A percentile compares a stretch with the other conserved stretches of the same genome.
phyloP scores from a whole-genome alignment of 2,888 invertebrate genomes.

The Drosophila cracens region DNA sequence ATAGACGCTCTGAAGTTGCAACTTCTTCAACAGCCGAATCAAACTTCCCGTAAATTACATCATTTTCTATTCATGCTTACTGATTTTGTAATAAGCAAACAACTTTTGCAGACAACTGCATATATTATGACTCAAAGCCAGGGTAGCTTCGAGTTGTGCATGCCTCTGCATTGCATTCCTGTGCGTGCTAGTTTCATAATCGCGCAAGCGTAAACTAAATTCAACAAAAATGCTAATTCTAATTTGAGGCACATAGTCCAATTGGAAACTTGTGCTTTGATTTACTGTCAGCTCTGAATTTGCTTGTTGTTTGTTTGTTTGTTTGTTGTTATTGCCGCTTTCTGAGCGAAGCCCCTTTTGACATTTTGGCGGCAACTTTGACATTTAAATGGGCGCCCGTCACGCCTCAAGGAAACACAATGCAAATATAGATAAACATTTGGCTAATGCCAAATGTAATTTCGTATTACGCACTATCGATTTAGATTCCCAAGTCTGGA shows the following conservation, averaged over 20 bases:
- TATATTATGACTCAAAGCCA: background rate
- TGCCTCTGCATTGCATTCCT: background rate
- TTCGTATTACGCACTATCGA: slow-evolving; percentile 36
- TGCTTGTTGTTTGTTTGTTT: slow-evolving; percentile 2
- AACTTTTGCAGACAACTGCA: background rate
- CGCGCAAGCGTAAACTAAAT: slow-evolving; percentile 45
- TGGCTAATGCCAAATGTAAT: slow-evolving; percentile 34
- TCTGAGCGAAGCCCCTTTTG: slow-evolving; percentile 26
- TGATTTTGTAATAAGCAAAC: too few species aligned
- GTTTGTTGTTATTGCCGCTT: slow-evolving; percentile 8
- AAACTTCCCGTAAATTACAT: fast-evolving
- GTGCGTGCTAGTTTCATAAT: slow-evolving; percentile 22
- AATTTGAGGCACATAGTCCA: slow-evolving; percentile 37
- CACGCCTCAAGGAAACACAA: slow-evolving; percentile 33
- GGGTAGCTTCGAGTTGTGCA: slow-evolving; percentile 26
- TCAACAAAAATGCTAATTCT: slow-evolving; percentile 38
- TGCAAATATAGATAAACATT: slow-evolving; percentile 31
- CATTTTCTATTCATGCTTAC: too few species aligned
- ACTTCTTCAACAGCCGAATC: too few species aligned
- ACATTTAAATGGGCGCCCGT: slow-evolving; percentile 50
- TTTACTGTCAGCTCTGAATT: slow-evolving; percentile 19
- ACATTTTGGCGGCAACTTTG: slow-evolving; percentile 57
- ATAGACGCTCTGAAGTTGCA: too few species aligned
- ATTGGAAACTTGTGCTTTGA: slow-evolving; percentile 39
- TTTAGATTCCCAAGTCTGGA: background rate